Conservation (phyloP, 2,888 invertebrate genomes). For the Harmothoe impar region DNA sequence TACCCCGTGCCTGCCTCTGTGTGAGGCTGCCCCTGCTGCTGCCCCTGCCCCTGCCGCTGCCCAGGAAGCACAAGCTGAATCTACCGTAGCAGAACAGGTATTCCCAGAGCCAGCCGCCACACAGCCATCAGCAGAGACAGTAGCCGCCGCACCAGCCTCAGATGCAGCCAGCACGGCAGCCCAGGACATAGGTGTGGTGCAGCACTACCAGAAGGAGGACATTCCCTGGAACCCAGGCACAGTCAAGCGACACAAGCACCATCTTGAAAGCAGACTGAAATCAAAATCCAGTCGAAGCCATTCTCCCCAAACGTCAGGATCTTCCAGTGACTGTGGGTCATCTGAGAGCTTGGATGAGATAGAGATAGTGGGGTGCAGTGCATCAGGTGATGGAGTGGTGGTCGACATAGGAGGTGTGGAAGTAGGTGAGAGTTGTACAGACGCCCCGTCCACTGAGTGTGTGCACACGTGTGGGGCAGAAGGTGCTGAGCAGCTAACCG, state of each 20-base stretch:
- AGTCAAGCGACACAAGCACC: slow-evolving; percentile 86
- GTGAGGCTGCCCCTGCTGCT: not conserved
- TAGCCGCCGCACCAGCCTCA: not conserved
- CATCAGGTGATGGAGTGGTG: not conserved
- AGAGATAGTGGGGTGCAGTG: not conserved
- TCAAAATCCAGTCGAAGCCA: not conserved
- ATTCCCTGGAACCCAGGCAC: slow-evolving; percentile 89
- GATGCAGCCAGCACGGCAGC: not conserved
- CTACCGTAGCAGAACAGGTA: not conserved
- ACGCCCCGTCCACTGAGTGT: not conserved
- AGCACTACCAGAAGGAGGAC: slow-evolving; percentile 86
- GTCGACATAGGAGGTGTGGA: not conserved
- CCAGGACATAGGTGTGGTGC: slow-evolving; percentile 68
- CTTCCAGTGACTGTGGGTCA: slow-evolving; percentile 39
- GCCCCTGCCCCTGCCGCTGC: not conserved
- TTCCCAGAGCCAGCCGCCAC: not conserved
- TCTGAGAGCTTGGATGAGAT: slow-evolving; percentile 3
- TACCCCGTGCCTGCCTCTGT: not conserved
- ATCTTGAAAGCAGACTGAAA: slow-evolving; percentile 86
- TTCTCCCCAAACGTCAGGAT: not conserved
- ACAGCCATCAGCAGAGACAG: not conserved
- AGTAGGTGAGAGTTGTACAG: slow-evolving; percentile 42
- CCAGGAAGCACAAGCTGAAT: not conserved
- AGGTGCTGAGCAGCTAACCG: not conserved
- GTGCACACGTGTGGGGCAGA: not conserved